Conservation (phyloP, 2,797 vertebrate genomes). For the Clamator glandarius region DNA sequence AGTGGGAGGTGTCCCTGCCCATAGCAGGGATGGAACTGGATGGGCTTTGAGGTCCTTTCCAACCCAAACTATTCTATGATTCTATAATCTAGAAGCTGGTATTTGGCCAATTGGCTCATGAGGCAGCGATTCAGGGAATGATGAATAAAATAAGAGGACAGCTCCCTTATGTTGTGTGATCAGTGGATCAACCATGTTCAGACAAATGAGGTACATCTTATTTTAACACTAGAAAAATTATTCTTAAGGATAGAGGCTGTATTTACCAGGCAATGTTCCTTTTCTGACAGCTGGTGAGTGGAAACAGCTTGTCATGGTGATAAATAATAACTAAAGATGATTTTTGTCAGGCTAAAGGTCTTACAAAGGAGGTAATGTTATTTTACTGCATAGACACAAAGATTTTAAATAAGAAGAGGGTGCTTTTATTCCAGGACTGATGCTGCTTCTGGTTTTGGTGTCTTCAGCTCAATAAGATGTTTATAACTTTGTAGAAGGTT, state of each 20-base stretch:
- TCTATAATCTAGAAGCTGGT: neutral
- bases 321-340: neutral
- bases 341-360: neutral
- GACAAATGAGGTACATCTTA: neutral
- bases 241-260: neutral
- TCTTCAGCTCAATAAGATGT: neutral
- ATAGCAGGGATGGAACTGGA: too few species aligned
- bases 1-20: too few species aligned
- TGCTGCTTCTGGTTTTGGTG: neutral
- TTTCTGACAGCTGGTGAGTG: neutral
- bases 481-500: neutral
- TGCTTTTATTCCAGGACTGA: neutral
- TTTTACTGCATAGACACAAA: neutral
- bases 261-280: neutral
- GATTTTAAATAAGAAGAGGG: neutral
- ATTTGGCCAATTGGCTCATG: neutral
- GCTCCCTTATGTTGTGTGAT: neutral
- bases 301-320: neutral
- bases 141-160: neutral
- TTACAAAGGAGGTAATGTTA: neutral
- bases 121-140: neutral
- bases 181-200: neutral
- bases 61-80: too few species aligned
- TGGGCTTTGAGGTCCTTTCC: too few species aligned
- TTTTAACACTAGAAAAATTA: neutral